These are phyloP conservation scores for Hetaerina americana DNA, from an alignment of 1,140 invertebrate genomes.

Conservation along the genomic window DNA sequence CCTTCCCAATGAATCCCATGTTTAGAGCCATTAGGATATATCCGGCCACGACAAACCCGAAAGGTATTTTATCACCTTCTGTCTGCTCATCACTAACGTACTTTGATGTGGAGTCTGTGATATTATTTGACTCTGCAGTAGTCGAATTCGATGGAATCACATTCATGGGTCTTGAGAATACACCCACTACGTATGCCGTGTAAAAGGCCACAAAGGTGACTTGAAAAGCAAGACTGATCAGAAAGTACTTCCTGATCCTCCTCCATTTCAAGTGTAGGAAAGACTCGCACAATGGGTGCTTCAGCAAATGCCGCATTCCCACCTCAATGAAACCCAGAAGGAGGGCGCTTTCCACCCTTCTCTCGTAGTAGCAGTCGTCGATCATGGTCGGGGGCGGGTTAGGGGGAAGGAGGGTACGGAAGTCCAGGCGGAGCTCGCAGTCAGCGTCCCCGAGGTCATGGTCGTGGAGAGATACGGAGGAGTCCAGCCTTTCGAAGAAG, in stretches of 20 bases:
- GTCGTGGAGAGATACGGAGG: conserved; percentile 60
- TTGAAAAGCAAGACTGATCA: conserved; percentile 65
- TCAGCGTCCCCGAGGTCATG: conserved; percentile 71
- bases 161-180: conserved; percentile 19
- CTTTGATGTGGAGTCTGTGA: not conserved
- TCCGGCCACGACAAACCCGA: conserved; percentile 25
- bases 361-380: too few species aligned
- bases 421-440: conserved; percentile 66
- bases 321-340: conserved; percentile 61
- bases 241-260: conserved; percentile 67
- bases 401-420: conserved; percentile 56
- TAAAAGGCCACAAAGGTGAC: conserved; percentile 59
- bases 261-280: conserved; percentile 72
- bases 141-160: too few species aligned
- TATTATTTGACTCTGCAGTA: too few species aligned
- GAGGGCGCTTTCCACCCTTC: conserved; percentile 50
- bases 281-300: conserved; percentile 67
- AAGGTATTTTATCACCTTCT: not conserved
- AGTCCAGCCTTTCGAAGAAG: conserved; percentile 56
- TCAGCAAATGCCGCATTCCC: conserved; percentile 55
- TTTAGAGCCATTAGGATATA: conserved; percentile 34
- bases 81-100: not conserved
- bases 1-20: conserved; percentile 34
- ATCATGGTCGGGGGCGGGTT: too few species aligned
- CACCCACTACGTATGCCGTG: conserved; percentile 48